phyloP scores from a whole-genome alignment of 1,140 invertebrate genomes.

The Drosophila nannoptera region DNA sequence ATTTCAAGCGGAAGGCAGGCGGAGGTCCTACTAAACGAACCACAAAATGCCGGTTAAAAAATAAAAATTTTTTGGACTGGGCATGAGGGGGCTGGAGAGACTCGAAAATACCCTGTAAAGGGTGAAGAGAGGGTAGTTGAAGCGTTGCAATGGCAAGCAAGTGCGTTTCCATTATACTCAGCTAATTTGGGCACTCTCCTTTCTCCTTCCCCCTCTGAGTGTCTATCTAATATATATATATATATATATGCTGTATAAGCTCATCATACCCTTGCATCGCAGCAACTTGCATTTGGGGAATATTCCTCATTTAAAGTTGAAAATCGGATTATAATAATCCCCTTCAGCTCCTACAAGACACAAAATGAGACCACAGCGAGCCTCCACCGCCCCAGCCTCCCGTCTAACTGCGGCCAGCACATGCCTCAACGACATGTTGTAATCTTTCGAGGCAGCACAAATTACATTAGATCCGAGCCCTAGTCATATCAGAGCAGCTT shows the following conservation, averaged over 20 bases:
- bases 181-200: background rate
- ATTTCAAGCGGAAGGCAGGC: background rate
- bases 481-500: too few species aligned
- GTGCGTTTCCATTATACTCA: background rate
- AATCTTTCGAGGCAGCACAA: slow-evolving; percentile 58
- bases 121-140: too few species aligned
- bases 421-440: slow-evolving; percentile 58
- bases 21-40: slow-evolving; percentile 2
- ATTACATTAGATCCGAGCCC: slow-evolving; percentile 45
- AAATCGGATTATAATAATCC: slow-evolving; percentile 75
- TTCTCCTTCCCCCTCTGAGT: background rate
- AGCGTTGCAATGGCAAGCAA: too few species aligned
- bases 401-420: background rate
- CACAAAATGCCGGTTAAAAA: slow-evolving; percentile 39
- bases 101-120: background rate
- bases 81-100: background rate
- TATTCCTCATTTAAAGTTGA: slow-evolving; percentile 52
- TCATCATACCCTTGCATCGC: too few species aligned
- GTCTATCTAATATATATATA: background rate
- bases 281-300: slow-evolving; percentile 10
- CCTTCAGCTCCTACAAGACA: slow-evolving; percentile 5
- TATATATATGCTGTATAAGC: too few species aligned
- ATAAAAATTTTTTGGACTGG: background rate
- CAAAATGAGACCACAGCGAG: background rate
- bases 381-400: background rate